Base-by-base conservation (phyloP, 1,140 invertebrate species). In the Hestina assimilis region DNA sequence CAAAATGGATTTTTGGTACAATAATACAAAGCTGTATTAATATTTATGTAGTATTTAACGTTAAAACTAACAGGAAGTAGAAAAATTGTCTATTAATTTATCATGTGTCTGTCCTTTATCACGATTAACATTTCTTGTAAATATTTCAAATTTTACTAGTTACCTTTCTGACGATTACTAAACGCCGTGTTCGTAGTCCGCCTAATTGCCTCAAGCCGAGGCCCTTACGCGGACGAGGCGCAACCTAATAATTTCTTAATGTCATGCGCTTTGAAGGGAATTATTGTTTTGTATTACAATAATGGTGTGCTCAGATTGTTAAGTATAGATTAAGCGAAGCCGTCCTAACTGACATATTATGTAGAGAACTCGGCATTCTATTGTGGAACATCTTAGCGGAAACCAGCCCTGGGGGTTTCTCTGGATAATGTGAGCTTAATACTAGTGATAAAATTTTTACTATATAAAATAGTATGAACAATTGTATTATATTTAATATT, bases 191-290 rank as follows among this genome's bases (percentile, higher is more conserved):
- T 9, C 73, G 54, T 11, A 59, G 4, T 5, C 4, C 3, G 28
- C 76, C 71, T 78, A 56, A 72, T 40, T 46, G 66, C 78, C 78
- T 51, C 52, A 42, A 84, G 79, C 74, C 45, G 62, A 67, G 66
- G 65, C 75, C 74, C 77, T 80, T 85, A 80, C 73, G 76, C 80
- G 77, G 79, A 83, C 79, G 75, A 73, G 59, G 66, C 67, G 55
- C 76, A 80, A 85, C 80, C 80, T 81, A 83, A 83, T 81, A 83
- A 86, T 83, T 83, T 83, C 80, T 83, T 83, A 83, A 86, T 86
- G 80, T 79, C 83, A 83, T 83, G 75, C 79, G 74, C 72, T 83
- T 70, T 75, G 75, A 83, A 80, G 72, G 75, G 78, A 86, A 86
- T 83, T 86, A 86, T 83, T 86, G 78, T 86, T 86, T 83, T 79